Conservation (phyloP, 2,888 invertebrate genomes). For the Ectemnius lituratus region DNA sequence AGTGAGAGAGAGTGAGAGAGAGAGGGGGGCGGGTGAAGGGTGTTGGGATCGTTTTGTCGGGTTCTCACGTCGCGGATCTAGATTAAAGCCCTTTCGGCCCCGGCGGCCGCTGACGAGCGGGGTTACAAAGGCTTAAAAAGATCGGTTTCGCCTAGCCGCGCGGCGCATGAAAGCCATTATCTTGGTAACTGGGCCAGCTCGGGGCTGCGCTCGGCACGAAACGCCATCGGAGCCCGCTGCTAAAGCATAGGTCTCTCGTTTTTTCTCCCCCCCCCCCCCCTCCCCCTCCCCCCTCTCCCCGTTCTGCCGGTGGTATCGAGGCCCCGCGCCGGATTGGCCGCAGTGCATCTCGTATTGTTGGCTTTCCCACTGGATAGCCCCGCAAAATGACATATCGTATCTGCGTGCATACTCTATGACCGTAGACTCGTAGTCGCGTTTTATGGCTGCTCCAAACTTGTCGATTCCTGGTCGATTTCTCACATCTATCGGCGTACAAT, state of each 20-base stretch:
- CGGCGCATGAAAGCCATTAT: slow-evolving; percentile 35
- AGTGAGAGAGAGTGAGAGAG: no score
- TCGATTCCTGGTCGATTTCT: no score
- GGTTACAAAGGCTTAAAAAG: slow-evolving; percentile 32
- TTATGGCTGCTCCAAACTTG: slow-evolving; percentile 9
- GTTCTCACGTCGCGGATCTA: slow-evolving; percentile 4
- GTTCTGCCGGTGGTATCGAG: background rate
- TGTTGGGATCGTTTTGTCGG: background rate
- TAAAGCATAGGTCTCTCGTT: slow-evolving; percentile 31
- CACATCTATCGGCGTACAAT: no score
- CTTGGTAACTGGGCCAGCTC: slow-evolving; percentile 40
- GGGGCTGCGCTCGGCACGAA: slow-evolving; percentile 25
- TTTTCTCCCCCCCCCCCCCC: background rate
- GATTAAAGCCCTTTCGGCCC: slow-evolving; percentile 9
- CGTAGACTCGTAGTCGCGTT: background rate
- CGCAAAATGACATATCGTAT: no score
- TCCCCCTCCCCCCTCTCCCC: no score
- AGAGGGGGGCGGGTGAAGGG: slow-evolving; percentile 1
- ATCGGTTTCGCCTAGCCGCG: slow-evolving; percentile 43
- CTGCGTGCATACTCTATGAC: no score
- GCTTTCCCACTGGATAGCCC: no score
- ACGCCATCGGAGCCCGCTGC: slow-evolving; percentile 34
- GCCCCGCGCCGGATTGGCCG: background rate
- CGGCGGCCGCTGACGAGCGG: background rate
- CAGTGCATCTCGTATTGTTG: background rate